Conservation (phyloP, 2,888 invertebrate genomes). For the Cataglyphis altisquamis region DNA sequence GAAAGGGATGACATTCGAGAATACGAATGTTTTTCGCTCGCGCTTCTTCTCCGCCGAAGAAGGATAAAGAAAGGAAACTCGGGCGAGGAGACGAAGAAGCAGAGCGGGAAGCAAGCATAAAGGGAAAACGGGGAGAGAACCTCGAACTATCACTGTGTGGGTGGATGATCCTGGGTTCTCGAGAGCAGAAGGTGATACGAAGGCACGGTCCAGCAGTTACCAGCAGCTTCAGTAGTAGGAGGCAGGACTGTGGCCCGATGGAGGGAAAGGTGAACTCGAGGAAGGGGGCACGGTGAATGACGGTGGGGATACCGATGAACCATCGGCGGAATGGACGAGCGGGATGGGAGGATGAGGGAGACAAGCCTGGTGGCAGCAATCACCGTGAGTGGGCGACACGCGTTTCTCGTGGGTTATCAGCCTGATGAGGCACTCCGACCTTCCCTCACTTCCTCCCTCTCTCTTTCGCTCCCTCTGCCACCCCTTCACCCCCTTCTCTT, state of each 20-base stretch:
- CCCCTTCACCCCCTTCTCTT: neutral
- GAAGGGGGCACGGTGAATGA: slow-evolving; percentile 57
- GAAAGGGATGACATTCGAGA: slow-evolving; percentile 71
- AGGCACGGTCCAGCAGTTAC: slow-evolving; percentile 71
- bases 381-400: slow-evolving; percentile 85
- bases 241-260: slow-evolving; percentile 36
- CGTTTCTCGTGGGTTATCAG: slow-evolving; percentile 84
- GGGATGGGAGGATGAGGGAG: slow-evolving; percentile 67
- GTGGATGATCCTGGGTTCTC: slow-evolving; percentile 69
- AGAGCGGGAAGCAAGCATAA: slow-evolving; percentile 55
- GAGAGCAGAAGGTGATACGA: slow-evolving; percentile 74
- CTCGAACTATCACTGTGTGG: slow-evolving; percentile 57
- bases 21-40: slow-evolving; percentile 3
- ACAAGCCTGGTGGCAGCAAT: slow-evolving; percentile 82
- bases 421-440: slow-evolving; percentile 80
- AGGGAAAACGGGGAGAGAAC: slow-evolving; percentile 62
- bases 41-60: slow-evolving; percentile 55
- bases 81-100: slow-evolving; percentile 47
- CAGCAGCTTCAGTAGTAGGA: slow-evolving; percentile 48
- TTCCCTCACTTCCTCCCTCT: slow-evolving; percentile 51
- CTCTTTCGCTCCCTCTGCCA: slow-evolving; percentile 16
- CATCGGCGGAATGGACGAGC: slow-evolving; percentile 60
- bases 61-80: slow-evolving; percentile 58
- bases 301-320: slow-evolving; percentile 50
- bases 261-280: slow-evolving; percentile 44